A percentile compares a stretch with the other conserved stretches of the same genome.
Evolutionary conservation across 2,888 invertebrate species (phyloP).

Genomic region (Plebejus argus): DNA sequence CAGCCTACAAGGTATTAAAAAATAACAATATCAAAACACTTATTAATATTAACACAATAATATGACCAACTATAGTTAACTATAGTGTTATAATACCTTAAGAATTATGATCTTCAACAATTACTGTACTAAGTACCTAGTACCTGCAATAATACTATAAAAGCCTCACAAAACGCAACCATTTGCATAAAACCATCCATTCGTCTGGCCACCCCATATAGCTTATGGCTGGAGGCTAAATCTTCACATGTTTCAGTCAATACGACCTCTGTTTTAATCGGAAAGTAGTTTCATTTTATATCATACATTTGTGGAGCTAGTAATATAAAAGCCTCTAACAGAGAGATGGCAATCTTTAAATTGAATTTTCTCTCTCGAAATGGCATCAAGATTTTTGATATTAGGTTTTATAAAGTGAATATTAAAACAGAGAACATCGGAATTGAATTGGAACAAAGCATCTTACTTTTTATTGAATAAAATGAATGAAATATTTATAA

Average conservation of each 20-base stretch:
- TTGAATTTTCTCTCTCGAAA: constrained; percentile 35
- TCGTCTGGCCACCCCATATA: constrained; percentile 61
- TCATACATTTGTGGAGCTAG: constrained; percentile 31
- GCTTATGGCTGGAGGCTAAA: constrained; percentile 62
- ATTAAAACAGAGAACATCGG: constrained; percentile 24
- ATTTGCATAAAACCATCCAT: constrained; percentile 47
- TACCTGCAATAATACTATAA: background rate
- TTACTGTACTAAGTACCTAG: no score
- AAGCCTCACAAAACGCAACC: background rate
- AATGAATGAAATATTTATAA: constrained; percentile 2
- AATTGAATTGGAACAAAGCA: constrained; percentile 22
- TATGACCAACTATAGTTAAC: no score
- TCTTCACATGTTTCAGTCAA: constrained; percentile 68
- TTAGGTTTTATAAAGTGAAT: constrained; percentile 29
- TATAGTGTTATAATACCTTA: no score
- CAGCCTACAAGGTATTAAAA: no score
- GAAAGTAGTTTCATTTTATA: constrained; percentile 36
- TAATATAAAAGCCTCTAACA: constrained; percentile 32
- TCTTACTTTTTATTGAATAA: constrained; percentile 20
- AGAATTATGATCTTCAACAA: no score
- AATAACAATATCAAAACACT: no score
- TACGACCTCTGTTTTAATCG: constrained; percentile 60
- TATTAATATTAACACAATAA: no score
- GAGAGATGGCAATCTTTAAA: constrained; percentile 36
- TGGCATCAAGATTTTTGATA: constrained; percentile 34